Conservation (phyloP, 2,797 vertebrate species). For the Garrulus glandarius region DNA sequence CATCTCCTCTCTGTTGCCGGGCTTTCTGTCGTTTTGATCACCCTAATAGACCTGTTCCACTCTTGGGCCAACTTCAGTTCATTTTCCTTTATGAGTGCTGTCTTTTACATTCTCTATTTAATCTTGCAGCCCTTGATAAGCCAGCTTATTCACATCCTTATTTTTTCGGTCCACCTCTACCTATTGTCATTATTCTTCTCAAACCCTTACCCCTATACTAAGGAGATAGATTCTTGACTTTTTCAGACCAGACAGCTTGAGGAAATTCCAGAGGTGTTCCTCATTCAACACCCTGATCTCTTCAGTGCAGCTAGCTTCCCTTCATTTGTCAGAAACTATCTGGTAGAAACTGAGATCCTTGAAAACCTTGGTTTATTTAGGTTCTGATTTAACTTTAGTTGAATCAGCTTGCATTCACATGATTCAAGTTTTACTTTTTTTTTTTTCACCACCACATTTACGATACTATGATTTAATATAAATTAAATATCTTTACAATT, state of each 20-base stretch:
- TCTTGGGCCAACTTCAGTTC: not conserved
- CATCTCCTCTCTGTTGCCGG: not conserved
- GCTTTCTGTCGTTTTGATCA: not conserved
- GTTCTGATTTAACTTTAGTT: not conserved
- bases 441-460: not conserved
- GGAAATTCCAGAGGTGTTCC: not conserved
- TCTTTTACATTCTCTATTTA: not conserved
- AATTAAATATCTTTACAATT: not conserved
- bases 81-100: not conserved
- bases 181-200: not conserved
- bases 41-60: not conserved
- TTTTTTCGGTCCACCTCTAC: not conserved
- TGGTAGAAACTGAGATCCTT: not conserved
- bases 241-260: not conserved
- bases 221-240: not conserved
- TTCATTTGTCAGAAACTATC: not conserved
- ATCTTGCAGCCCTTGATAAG: not conserved
- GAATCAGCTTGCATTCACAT: not conserved
- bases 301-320: not conserved
- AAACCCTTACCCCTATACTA: accelerated
- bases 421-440: not conserved
- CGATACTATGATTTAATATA: not conserved
- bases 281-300: not conserved
- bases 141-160: not conserved
- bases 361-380: not conserved